Conservation (phyloP, 2,113 vertebrate species). For the Tragelaphus strepsiceros region DNA sequence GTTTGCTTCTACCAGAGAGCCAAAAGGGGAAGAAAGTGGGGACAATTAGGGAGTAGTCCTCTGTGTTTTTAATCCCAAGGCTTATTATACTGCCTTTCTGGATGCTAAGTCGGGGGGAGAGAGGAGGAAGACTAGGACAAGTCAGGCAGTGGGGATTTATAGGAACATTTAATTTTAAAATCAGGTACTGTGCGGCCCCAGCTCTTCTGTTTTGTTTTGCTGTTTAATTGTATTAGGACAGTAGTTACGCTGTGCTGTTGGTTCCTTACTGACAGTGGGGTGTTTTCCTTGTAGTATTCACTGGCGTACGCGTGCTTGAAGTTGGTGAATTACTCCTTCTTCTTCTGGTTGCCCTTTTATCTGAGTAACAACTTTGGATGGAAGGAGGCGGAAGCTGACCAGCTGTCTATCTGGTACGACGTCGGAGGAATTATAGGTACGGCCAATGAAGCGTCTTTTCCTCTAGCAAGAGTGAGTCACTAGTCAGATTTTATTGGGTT, state of each 20-base stretch:
- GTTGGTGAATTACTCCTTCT: slow-evolving; percentile 98
- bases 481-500: not conserved
- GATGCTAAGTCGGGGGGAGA: not conserved
- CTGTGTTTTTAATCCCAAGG: not conserved
- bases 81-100: not conserved
- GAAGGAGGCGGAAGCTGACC: slow-evolving; percentile 95
- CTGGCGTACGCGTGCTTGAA: slow-evolving; percentile 96
- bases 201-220: not conserved
- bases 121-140: not conserved
- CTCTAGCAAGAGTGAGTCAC: not conserved
- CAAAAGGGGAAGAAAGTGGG: not conserved
- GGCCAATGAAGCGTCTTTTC: slow-evolving; percentile 22
- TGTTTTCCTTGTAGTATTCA: slow-evolving; percentile 86
- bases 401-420: slow-evolving; percentile 96
- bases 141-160: not conserved
- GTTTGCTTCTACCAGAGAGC: not conserved
- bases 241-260: not conserved
- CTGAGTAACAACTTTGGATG: slow-evolving; percentile 93
- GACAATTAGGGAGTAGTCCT: not conserved
- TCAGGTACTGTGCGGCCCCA: not conserved
- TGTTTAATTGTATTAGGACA: not conserved
- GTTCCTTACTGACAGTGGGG: not conserved
- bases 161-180: not conserved
- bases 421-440: slow-evolving; percentile 95
- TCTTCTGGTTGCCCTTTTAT: slow-evolving; percentile 99